Evolutionary conservation across 2,888 invertebrate species (phyloP), one percentile per base, ranked within the genome.

Genomic region (Agrotis clavis): DNA sequence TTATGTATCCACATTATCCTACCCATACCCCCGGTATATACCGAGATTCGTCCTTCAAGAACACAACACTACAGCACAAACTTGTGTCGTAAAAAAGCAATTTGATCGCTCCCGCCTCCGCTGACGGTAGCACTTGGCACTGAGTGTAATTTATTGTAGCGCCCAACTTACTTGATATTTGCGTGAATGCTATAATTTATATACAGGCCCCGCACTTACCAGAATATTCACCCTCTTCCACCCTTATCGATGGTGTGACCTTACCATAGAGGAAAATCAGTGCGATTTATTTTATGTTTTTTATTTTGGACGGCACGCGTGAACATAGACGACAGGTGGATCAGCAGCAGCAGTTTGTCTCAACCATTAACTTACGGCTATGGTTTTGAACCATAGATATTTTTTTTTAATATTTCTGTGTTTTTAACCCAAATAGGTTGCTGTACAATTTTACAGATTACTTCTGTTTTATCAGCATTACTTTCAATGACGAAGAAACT

Each of bases 61-160:
- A 25, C 69, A 45, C 64, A 69, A 25, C 66, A 64, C 74, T 71
- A 77, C 60, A 60, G 57, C 59, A 45, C 56, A 71, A 74, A 84
- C 62, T 84, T 71, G 57, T 53, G 67, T 77, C 83, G 75, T 84
- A 83, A 85, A 85, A 79, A 76, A 65, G 72, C 64, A 74, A 84
- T 83, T 77, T 76, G 75, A 84, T 73, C 64, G 65, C 56, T 77
- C 63, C 60, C 50, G 67, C 68, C 76, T 56, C 59, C 45, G 16
- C 76, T 75, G 74, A 73, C 78, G 67, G 64, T 30, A 50, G 64
- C 73, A 77, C 41, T 35, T 18, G 30, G 30, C 30, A 35, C 7
- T n/a, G 48, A 54, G 25, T 53, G 74, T 82, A 72, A 81, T 84
- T 81, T 84, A 84, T 80, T 65, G 64, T 50, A 61, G 25, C 76